Evolutionary conservation across 2,888 invertebrate genomes (phyloP).

Genomic region (Coremacera marginata): DNA sequence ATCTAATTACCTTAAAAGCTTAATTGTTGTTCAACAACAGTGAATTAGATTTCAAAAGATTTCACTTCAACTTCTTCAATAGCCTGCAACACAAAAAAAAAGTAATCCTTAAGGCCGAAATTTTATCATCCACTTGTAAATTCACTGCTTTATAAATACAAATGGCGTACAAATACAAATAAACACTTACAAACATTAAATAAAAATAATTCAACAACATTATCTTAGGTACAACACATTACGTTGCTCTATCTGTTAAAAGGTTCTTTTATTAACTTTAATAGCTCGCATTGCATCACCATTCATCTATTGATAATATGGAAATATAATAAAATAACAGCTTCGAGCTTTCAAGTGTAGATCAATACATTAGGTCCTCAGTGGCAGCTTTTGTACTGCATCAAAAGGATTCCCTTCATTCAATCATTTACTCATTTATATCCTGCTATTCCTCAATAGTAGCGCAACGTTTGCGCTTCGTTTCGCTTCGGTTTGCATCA

Average conservation of each 20-base stretch:
- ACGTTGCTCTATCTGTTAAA: background rate
- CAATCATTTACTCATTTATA: background rate
- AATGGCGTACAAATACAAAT: background rate
- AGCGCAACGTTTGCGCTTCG: background rate
- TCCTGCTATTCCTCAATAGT: background rate
- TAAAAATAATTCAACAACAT: background rate
- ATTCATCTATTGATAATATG: background rate
- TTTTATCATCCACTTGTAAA: background rate
- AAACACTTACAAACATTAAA: background rate
- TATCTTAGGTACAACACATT: background rate
- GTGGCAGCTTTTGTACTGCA: background rate
- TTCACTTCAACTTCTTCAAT: too few species aligned
- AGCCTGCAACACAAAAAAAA: too few species aligned
- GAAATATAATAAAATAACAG: conserved; percentile 35
- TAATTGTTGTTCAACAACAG: too few species aligned
- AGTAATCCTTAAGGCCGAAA: too few species aligned
- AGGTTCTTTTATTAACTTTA: conserved; percentile 34
- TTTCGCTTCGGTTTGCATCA: background rate
- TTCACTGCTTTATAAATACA: background rate
- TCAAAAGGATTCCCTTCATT: background rate
- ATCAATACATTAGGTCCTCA: too few species aligned
- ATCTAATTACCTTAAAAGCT: too few species aligned
- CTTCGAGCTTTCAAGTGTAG: background rate
- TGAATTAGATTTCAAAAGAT: too few species aligned
- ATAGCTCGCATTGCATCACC: conserved; percentile 14